phyloP scores from a whole-genome alignment of 1,140 invertebrate genomes.

The Heliothis virescens region DNA sequence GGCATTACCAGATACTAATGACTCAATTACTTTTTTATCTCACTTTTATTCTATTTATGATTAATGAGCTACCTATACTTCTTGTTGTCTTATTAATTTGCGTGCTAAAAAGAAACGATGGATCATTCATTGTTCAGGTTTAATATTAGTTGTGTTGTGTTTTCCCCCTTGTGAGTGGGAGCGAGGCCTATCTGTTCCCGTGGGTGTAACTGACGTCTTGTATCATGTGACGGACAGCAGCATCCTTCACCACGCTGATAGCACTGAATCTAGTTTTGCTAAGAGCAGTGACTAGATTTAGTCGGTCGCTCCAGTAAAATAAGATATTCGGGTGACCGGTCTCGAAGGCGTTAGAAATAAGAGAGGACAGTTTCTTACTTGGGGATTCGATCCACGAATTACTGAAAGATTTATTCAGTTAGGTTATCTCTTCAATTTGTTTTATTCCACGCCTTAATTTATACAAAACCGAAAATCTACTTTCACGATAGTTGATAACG shows the following conservation, averaged over 20 bases:
- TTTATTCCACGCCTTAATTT: slow-evolving; percentile 7
- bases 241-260: slow-evolving; percentile 6
- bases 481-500: slow-evolving; percentile 35
- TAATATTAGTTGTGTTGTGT: not conserved
- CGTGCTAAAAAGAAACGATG: slow-evolving; percentile 12
- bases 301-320: not conserved
- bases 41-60: not conserved
- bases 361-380: not conserved
- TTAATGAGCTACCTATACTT: not conserved
- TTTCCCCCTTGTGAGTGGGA: not conserved
- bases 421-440: slow-evolving; percentile 15
- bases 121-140: slow-evolving; percentile 14
- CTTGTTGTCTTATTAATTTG: slow-evolving; percentile 22
- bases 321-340: not conserved
- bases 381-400: not conserved
- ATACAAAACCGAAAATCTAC: slow-evolving; percentile 26
- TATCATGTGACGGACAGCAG: slow-evolving; percentile 7
- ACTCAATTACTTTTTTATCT: slow-evolving; percentile 24
- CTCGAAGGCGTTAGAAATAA: not conserved
- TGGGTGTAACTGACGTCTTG: not conserved
- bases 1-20: slow-evolving; percentile 1
- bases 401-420: not conserved
- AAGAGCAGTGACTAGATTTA: not conserved
- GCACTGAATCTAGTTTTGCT: slow-evolving; percentile 2
- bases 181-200: not conserved